Evolutionary conservation across 2,888 invertebrate species (phyloP), one percentile per base, ranked within the genome.

Genomic region (Tinea pellionella): DNA sequence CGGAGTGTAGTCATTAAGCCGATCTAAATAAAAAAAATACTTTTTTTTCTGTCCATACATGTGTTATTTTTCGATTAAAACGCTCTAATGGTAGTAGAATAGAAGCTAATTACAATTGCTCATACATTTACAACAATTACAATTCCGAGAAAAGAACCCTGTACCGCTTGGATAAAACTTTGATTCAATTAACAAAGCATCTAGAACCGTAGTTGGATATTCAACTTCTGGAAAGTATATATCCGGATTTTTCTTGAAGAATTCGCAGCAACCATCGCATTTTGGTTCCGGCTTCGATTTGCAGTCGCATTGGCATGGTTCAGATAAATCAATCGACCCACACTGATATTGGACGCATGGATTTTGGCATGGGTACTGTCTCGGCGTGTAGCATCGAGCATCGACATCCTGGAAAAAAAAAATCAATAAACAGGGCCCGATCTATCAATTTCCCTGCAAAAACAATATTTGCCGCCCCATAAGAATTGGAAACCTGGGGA

Each of bases 161-260:
- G 19, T 19, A n/a, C 53, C 53, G 18, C 53, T 9, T 9, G 53
- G 53, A 53, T 24, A 12, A 24, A 16, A 53, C 11, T 13, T 13
- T 11, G 3, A 18, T 47, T 16, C 16, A 15, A 47, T 16, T 9
- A 68, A 68, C 29, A 73, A n/a, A 30, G 13, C 65, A 7, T 77
- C 77, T 1, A 70, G 42, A 0, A 68, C 63, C 0, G 70, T 64
- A 1, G 66, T 58, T 0, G 82, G 80, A 56, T 81, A 82, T 11
- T 71, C 71, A 0, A 80, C 80, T 62, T 80, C 79, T 0, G 82
- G 80, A 63, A 74, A 83, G 61, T 76, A 75, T 1, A 77, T 63
- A 0, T 67, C 66, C 0, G 68, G 62, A 29, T 68, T 67, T 55
- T 61, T 62, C 7, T 64, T 65, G 47, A 69, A 68, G 3, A 67